Conservation (phyloP, 1,140 invertebrate species). For the Stratiolaelaps scimitus region DNA sequence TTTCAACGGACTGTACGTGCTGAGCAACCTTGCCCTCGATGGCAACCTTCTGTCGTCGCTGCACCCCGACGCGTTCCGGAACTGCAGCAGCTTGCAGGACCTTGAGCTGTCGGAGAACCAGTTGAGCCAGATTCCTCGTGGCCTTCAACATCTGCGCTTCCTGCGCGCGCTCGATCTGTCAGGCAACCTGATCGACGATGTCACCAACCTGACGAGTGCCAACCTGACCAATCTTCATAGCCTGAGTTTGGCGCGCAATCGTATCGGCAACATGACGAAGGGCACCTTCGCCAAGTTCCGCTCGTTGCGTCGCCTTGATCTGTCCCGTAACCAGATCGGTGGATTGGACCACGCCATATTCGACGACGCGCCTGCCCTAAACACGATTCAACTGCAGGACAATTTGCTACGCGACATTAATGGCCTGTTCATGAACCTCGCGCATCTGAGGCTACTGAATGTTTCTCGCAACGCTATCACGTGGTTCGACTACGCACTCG, state of each 20-base stretch:
- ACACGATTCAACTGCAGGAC: constrained; percentile 68
- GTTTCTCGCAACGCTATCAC: constrained; percentile 72
- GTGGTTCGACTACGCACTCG: constrained; percentile 78
- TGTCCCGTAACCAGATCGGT: constrained; percentile 73
- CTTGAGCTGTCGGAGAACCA: constrained; percentile 37
- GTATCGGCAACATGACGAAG: constrained; percentile 50
- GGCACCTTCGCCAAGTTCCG: constrained; percentile 63
- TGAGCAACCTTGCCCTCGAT: constrained; percentile 67
- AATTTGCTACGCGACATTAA: constrained; percentile 74
- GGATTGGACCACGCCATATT: constrained; percentile 67
- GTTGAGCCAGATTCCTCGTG: constrained; percentile 35
- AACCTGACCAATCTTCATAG: constrained; percentile 70
- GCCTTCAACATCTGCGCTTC: constrained; percentile 45
- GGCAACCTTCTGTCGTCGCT: constrained; percentile 51
- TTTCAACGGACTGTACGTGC: constrained; percentile 68
- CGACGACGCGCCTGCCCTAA: constrained; percentile 53
- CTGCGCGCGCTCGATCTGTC: constrained; percentile 64
- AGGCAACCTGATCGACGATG: constrained; percentile 66
- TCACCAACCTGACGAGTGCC: constrained; percentile 64
- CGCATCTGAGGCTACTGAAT: constrained; percentile 68
- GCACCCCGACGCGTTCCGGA: constrained; percentile 37
- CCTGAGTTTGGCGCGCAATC: constrained; percentile 65
- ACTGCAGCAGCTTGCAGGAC: constrained; percentile 37
- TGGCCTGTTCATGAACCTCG: constrained; percentile 64
- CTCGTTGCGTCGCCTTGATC: constrained; percentile 65